phyloP scores from a whole-genome alignment of 2,113 vertebrate genomes.

The Heptranchias perlo region DNA sequence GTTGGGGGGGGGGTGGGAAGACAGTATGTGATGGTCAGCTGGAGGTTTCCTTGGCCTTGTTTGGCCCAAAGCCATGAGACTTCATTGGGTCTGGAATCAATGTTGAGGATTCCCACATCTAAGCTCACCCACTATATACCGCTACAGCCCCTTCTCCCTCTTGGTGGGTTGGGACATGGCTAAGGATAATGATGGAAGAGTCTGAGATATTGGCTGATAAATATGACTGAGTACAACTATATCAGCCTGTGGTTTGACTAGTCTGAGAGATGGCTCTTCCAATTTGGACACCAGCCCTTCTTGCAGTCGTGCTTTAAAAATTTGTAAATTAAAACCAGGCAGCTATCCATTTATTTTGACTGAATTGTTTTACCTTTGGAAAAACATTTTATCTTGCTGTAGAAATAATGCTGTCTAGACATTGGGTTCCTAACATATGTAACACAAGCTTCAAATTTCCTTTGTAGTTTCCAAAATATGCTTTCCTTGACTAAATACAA shows the following conservation, averaged over 20 bases:
- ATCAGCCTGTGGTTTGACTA: background rate
- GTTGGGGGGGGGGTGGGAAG: too few relatives aligned
- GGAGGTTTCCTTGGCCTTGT: background rate
- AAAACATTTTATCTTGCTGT: background rate
- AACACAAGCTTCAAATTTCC: background rate
- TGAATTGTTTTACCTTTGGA: too few relatives aligned
- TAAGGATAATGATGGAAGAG: background rate
- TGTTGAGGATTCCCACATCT: background rate
- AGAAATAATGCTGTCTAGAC: background rate
- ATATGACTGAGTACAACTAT: background rate
- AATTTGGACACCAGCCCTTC: background rate
- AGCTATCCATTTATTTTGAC: too few relatives aligned
- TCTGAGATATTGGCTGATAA: background rate
- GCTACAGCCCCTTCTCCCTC: background rate
- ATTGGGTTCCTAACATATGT: background rate
- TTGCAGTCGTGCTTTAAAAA: background rate
- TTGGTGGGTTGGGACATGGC: background rate
- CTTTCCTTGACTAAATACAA: background rate
- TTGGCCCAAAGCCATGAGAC: background rate
- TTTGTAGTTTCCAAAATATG: background rate
- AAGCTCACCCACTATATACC: background rate
- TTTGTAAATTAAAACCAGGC: too few relatives aligned
- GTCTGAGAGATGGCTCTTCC: background rate
- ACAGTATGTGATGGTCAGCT: background rate
- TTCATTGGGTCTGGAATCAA: too few relatives aligned